Conservation (phyloP, 2,113 vertebrate species). For the Chamaea fasciata region DNA sequence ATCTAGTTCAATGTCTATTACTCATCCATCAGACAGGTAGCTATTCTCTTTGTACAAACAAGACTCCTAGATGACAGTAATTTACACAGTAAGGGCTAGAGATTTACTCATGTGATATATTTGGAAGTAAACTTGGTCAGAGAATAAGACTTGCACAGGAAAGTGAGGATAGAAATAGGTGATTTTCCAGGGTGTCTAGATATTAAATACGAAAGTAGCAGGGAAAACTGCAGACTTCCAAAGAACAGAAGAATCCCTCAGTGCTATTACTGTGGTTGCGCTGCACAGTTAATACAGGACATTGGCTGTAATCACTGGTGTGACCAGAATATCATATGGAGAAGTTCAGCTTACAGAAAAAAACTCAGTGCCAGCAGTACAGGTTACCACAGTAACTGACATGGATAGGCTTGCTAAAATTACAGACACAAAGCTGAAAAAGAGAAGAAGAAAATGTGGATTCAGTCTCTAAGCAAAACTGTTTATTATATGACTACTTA, state of each 20-base stretch:
- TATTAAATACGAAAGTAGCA: neutral
- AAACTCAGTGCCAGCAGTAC: neutral
- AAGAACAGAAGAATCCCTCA: neutral
- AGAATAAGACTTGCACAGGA: neutral
- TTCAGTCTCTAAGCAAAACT: neutral
- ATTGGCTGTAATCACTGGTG: neutral
- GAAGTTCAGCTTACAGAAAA: neutral
- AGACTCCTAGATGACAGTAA: neutral
- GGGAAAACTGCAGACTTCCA: neutral
- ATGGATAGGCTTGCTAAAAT: neutral
- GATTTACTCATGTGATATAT: neutral
- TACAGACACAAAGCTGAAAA: neutral
- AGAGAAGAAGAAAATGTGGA: neutral
- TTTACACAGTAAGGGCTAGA: neutral
- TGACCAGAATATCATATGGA: neutral
- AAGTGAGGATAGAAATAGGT: neutral
- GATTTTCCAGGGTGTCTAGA: neutral
- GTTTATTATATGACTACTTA: neutral
- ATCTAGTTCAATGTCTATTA: neutral
- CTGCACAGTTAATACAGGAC: neutral
- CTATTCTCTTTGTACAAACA: neutral
- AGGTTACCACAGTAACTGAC: conserved; percentile 37
- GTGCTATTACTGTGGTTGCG: neutral
- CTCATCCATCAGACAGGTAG: neutral
- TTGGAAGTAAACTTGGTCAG: neutral